Conservation (phyloP, 2,888 invertebrate species). For the Pardosa pseudoannulata region DNA sequence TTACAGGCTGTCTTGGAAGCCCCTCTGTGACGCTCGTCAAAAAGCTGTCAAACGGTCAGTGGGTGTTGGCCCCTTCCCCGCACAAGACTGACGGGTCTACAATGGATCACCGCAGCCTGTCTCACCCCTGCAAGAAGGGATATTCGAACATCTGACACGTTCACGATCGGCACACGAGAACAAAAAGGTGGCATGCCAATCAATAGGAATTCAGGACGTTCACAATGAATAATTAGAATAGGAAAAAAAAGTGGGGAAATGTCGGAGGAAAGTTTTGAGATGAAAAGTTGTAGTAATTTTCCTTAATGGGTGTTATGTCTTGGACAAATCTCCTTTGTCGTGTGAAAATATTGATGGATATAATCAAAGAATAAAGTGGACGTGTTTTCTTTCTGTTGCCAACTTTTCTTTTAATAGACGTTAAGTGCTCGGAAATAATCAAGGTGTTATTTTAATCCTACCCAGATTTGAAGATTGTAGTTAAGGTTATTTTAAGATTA, state of each 20-base stretch:
- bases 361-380: too few species aligned
- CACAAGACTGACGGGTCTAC: background rate
- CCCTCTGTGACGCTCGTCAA: constrained; percentile 10
- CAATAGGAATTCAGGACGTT: constrained; percentile 10
- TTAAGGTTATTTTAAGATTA: too few species aligned
- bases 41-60: constrained; percentile 1
- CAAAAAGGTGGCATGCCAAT: constrained; percentile 12
- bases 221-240: constrained; percentile 11
- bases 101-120: constrained; percentile 7
- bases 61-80: background rate
- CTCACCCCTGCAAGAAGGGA: constrained; percentile 5
- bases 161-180: constrained; percentile 5
- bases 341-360: too few species aligned
- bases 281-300: background rate
- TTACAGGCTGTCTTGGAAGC: constrained; percentile 10
- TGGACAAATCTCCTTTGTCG: background rate
- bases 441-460: too few species aligned
- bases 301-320: background rate
- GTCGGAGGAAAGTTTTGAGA: background rate
- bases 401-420: too few species aligned
- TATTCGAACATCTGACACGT: constrained; percentile 11
- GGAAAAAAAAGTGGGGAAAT: too few species aligned
- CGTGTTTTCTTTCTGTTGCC: too few species aligned
- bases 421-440: too few species aligned
- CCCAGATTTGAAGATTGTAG: too few species aligned